Percentiles rank a stretch among this genome's conserved stretches.
phyloP scores from a whole-genome alignment of 2,888 invertebrate genomes.

The Agrochola litura region DNA sequence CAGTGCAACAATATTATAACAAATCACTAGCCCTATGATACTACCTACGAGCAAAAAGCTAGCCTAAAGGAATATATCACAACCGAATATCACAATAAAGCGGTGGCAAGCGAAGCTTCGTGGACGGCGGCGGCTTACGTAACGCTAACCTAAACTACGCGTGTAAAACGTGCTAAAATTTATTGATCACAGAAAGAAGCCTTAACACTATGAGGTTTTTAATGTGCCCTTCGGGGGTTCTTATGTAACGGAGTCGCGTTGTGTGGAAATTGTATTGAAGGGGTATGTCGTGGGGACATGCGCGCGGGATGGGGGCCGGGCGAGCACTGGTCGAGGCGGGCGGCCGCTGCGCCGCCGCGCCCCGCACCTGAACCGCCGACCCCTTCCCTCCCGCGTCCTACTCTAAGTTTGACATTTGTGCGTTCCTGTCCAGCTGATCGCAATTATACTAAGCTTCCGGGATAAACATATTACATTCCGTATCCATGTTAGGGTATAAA shows the following conservation, averaged over 20 bases:
- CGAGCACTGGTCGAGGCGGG: conserved; percentile 83
- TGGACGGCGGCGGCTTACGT: conserved; percentile 90
- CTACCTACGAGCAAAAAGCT: conserved; percentile 86
- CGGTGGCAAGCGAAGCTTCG: conserved; percentile 89
- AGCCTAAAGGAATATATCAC: conserved; percentile 87
- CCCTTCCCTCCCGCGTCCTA: conserved; percentile 58
- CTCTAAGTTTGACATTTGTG: conserved; percentile 71
- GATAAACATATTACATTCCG: conserved; percentile 43
- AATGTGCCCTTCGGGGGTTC: conserved; percentile 77
- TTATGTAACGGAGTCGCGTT: conserved; percentile 88
- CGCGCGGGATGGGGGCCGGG: conserved; percentile 86
- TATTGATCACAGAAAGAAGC: conserved; percentile 89
- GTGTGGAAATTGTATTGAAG: conserved; percentile 79
- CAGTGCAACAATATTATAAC: conserved; percentile 54
- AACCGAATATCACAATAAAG: conserved; percentile 90
- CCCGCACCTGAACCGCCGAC: conserved; percentile 60
- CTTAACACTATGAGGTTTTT: conserved; percentile 85
- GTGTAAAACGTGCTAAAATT: conserved; percentile 88
- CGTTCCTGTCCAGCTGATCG: conserved; percentile 71
- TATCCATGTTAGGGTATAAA: conserved; percentile 23
- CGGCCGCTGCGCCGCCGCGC: conserved; percentile 69
- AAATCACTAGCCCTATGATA: conserved; percentile 62
- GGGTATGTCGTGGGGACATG: conserved; percentile 82
- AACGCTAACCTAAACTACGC: conserved; percentile 85
- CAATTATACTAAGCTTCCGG: conserved; percentile 63